phyloP scores from a whole-genome alignment of 2,113 vertebrate genomes.

The Takifugu flavidus region DNA sequence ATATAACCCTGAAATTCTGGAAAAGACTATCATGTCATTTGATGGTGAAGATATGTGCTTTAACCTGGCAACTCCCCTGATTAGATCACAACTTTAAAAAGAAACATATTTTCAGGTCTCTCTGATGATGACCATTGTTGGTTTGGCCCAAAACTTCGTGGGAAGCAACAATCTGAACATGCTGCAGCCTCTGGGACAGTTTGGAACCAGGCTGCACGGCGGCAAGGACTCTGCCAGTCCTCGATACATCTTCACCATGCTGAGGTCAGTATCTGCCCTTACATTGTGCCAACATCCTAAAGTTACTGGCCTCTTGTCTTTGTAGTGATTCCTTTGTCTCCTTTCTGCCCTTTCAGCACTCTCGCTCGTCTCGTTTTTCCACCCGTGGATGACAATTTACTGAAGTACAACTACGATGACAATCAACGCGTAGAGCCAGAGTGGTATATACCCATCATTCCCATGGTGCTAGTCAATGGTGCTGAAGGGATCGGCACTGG shows the following conservation, averaged over 20 bases:
- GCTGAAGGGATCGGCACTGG: conserved; percentile 95
- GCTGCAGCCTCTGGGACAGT: conserved; percentile 92
- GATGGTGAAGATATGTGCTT: background rate
- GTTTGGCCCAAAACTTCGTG: conserved; percentile 95
- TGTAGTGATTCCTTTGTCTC: background rate
- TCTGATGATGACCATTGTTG: conserved; percentile 96
- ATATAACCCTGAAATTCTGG: background rate
- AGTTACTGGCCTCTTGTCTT: background rate
- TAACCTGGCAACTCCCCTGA: too few species aligned
- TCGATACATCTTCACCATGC: conserved; percentile 99
- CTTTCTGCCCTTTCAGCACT: conserved; percentile 66
- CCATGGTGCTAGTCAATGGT: conserved; percentile 89
- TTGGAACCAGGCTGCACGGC: conserved; percentile 92
- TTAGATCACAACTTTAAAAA: background rate
- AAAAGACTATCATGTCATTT: background rate
- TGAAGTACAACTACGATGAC: conserved; percentile 92
- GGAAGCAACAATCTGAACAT: conserved; percentile 98
- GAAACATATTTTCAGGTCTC: conserved; percentile 73
- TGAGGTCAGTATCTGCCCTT: conserved; percentile 78
- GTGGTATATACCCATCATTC: conserved; percentile 97
- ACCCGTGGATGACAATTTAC: conserved; percentile 83
- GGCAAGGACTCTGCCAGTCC: conserved; percentile 98
- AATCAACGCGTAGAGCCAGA: conserved; percentile 95
- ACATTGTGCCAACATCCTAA: background rate
- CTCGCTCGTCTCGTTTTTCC: conserved; percentile 89